Evolutionary conservation across 1,140 invertebrate genomes (phyloP).

Genomic region (Bombyx mori): ASM3026992v2 NC_085119.1:5881001-5881500

Average conservation of each 20-base stretch:
- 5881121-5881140: conserved; percentile 70
- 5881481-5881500: no score
- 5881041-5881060: conserved; percentile 48
- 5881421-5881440: conserved; percentile 22
- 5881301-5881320: conserved; percentile 38
- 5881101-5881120: conserved; percentile 69
- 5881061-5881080: conserved; percentile 57
- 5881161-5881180: no score
- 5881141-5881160: conserved; percentile 47
- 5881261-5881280: conserved; percentile 60
- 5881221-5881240: conserved; percentile 69
- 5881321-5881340: conserved; percentile 39
- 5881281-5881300: conserved; percentile 58
- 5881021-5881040: conserved; percentile 38
- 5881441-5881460: conserved; percentile 21
- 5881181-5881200: conserved; percentile 50
- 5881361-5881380: conserved; percentile 16
- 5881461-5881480: not conserved
- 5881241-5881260: conserved; percentile 55
- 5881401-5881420: conserved; percentile 20
- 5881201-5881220: conserved; percentile 36
- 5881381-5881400: conserved; percentile 25
- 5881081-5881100: conserved; percentile 52
- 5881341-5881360: conserved; percentile 36
- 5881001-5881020: conserved; percentile 32